A percentile compares a stretch with the other conserved stretches of the same genome.
Conservation (phyloP, 2,113 vertebrate genomes). For the Mormyrus lacerda region DNA sequence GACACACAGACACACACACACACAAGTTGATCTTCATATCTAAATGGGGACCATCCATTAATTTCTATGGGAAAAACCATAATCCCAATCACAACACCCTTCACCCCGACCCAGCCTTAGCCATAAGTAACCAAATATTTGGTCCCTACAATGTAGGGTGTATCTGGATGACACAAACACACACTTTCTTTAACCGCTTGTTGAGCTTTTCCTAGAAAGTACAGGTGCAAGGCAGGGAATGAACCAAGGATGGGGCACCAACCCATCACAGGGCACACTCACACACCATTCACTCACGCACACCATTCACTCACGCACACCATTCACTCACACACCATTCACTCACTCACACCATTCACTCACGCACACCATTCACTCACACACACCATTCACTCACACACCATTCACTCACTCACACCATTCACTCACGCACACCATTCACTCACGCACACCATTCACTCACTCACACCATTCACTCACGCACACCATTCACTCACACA, state of each 20-base stretch:
- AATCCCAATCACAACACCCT: too few species aligned
- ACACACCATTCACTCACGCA: neutral
- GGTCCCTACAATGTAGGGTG: too few species aligned
- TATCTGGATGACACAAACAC: neutral
- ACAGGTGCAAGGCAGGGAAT: neutral
- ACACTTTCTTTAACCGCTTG: neutral
- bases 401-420: too few species aligned
- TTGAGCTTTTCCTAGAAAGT: too few species aligned
- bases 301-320: neutral
- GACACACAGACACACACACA: neutral
- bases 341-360: too few species aligned
- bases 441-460: neutral
- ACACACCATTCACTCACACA: too few species aligned
- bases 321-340: neutral
- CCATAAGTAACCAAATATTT: too few species aligned
- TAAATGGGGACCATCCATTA: neutral
- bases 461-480: too few species aligned
- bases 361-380: neutral
- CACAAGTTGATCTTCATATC: neutral
- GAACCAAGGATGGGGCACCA: neutral
- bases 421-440: too few species aligned
- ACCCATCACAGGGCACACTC: neutral
- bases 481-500: neutral
- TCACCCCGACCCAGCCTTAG: neutral
- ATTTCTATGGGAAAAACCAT: too few species aligned